phyloP scores from a whole-genome alignment of 1,140 invertebrate genomes.

The Phthorimaea operculella region DNA sequence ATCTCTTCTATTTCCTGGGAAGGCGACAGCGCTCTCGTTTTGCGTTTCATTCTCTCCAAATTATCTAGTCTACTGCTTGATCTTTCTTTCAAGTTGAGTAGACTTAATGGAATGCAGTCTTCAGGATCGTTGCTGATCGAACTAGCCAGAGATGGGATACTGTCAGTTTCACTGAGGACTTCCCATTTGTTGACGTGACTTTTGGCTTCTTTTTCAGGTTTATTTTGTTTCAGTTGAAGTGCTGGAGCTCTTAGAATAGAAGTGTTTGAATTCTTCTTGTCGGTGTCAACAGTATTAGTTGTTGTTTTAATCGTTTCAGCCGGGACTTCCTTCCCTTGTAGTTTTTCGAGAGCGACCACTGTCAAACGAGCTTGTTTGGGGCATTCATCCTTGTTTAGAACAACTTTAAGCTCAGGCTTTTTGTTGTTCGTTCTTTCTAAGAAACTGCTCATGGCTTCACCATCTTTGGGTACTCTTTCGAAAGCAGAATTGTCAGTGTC shows the following conservation, averaged over 20 bases:
- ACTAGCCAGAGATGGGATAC: slow-evolving; percentile 64
- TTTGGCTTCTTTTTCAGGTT: slow-evolving; percentile 52
- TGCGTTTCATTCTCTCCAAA: slow-evolving; percentile 58
- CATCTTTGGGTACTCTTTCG: slow-evolving; percentile 73
- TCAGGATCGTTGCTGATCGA: slow-evolving; percentile 63
- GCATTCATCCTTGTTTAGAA: slow-evolving; percentile 63
- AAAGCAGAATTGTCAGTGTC: slow-evolving; percentile 64
- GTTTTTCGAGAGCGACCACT: slow-evolving; percentile 69
- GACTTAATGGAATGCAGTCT: slow-evolving; percentile 63
- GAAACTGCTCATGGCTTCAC: slow-evolving; percentile 73
- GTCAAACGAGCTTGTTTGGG: slow-evolving; percentile 66
- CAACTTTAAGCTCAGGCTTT: slow-evolving; percentile 59
- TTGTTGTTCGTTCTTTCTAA: slow-evolving; percentile 67
- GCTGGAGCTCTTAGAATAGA: slow-evolving; percentile 53
- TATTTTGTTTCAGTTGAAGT: slow-evolving; percentile 50
- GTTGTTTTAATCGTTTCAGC: slow-evolving; percentile 31
- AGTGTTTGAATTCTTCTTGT: slow-evolving; percentile 37
- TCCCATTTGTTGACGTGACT: slow-evolving; percentile 68
- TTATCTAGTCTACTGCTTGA: slow-evolving; percentile 47
- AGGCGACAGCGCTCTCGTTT: slow-evolving; percentile 63
- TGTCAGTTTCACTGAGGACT: slow-evolving; percentile 69
- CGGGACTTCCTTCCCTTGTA: slow-evolving; percentile 63
- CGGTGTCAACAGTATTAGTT: slow-evolving; percentile 22
- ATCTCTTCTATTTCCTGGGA: slow-evolving; percentile 64
- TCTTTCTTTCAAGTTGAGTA: slow-evolving; percentile 58